Evolutionary conservation across 2,888 invertebrate species (phyloP).

Genomic region (Drosophila subsilvestris): DNA sequence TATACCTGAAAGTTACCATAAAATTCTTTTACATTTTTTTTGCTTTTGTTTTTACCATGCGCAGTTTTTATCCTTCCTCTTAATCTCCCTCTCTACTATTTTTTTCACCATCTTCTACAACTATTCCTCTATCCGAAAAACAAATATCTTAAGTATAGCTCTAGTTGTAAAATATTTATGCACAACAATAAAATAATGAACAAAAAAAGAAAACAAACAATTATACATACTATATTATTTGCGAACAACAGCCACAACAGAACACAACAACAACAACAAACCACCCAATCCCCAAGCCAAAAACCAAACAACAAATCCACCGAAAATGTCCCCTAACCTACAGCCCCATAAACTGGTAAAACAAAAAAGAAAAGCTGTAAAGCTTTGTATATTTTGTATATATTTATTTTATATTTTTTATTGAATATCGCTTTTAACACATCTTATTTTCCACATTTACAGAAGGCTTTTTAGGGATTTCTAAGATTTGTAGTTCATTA

Average conservation of each 20-base stretch:
- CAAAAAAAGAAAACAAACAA: conserved; percentile 55
- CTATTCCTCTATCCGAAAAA: conserved; percentile 26
- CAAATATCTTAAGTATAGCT: conserved; percentile 63
- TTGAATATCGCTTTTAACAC: conserved; percentile 2
- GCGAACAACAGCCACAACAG: conserved; percentile 32
- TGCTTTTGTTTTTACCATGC: conserved; percentile 44
- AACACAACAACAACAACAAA: conserved; percentile 14
- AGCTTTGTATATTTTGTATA: conserved; percentile 10
- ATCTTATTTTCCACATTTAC: background rate
- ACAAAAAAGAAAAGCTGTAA: conserved; percentile 14
- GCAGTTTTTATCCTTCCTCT: conserved; percentile 43
- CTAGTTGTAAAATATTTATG: conserved; percentile 78
- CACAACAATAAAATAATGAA: conserved; percentile 72
- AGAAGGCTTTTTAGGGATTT: background rate
- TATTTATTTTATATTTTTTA: conserved; percentile 1
- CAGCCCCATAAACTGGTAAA: background rate
- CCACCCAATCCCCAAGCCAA: background rate
- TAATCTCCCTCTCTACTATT: background rate
- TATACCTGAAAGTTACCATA: conserved; percentile 13
- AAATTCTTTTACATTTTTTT: conserved; percentile 30
- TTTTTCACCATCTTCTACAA: conserved; percentile 13
- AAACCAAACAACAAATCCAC: background rate
- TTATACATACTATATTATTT: conserved; percentile 35
- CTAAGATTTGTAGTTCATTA: background rate
- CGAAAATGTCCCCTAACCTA: background rate